Conservation (phyloP, 35 echinoderm and acorn worm genomes). For the Patiria miniata region DNA sequence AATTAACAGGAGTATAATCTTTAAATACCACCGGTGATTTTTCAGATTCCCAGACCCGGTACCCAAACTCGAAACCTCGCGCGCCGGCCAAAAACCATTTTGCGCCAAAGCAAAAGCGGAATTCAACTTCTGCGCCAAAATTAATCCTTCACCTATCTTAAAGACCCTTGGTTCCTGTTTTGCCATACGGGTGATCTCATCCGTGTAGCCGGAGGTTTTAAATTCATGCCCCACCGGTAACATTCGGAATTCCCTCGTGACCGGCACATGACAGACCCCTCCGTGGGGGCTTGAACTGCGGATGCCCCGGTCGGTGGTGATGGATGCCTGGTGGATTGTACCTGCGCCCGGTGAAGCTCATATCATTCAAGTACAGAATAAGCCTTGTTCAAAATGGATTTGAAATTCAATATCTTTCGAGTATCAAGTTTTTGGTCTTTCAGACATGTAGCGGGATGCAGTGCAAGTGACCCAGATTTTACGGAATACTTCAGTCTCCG, state of each 20-base stretch:
- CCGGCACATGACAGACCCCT: neutral
- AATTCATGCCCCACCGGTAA: neutral
- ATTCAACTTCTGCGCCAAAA: too few relatives aligned
- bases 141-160: neutral
- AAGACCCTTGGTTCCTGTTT: constrained; percentile 1
- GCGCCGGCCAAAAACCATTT: neutral
- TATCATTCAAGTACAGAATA: neutral
- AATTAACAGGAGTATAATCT: too few relatives aligned
- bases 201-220: neutral
- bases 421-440: too few relatives aligned
- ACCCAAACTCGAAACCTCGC: too few relatives aligned
- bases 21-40: too few relatives aligned
- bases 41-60: too few relatives aligned
- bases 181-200: neutral
- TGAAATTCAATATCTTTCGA: too few relatives aligned
- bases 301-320: neutral
- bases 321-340: neutral
- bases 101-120: neutral
- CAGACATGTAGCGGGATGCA: too few relatives aligned
- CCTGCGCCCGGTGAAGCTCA: neutral
- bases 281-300: neutral
- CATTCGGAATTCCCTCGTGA: neutral
- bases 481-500: too few relatives aligned
- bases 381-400: too few relatives aligned
- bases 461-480: too few relatives aligned